Base-by-base conservation (phyloP, 1,140 invertebrate genomes). In the Nasonia vitripennis region DNA sequence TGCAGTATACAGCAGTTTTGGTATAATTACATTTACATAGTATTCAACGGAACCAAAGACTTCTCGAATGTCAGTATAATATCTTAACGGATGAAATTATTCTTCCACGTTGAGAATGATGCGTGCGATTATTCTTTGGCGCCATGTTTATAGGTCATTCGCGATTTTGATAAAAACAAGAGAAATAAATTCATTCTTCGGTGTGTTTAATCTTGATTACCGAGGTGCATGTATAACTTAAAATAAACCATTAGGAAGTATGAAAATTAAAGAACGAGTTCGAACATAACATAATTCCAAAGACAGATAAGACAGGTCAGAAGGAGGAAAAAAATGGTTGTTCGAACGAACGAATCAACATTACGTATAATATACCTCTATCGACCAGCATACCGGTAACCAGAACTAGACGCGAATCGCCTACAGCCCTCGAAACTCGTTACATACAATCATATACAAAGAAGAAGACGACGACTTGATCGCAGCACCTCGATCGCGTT, bases 391-490 rank as follows among this genome's bases (percentile, higher is more conserved):
- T 55, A 20, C 17, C 55, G 55, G 55, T 62, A 62, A 62, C 6
- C 20, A 17, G 17, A 20, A n/a, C 55, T 62, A 55, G 9, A 62
- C 55, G 55, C 17, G 17, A 62, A 7, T n/a, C 51, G 12, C 4
- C 17, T n/a, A 62, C 17, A 20, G 12, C 14, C 55, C 55, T 62
- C 17, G 31, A 80, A 55, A 55, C 10, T 80, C 62, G 23, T 70
- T 14, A 70, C 34, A 45, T 70, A 70, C 31, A 80, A 34, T 70
- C n/a, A 68, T 70, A 41, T 70, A 45, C 78, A 67, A 80, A 41
- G 34, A 80, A 45, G n/a, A 80, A 11, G 45, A 80, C 7, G 9
- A 70, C 34, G 41, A 41, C 10, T 14, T 62, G 14, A 62, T 62
- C 17, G 55, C 17, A 62, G 55, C 55, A 62, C 2, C 55, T n/a